Conservation (phyloP, 2,888 invertebrate species). For the Xanthorhoe designata region DNA sequence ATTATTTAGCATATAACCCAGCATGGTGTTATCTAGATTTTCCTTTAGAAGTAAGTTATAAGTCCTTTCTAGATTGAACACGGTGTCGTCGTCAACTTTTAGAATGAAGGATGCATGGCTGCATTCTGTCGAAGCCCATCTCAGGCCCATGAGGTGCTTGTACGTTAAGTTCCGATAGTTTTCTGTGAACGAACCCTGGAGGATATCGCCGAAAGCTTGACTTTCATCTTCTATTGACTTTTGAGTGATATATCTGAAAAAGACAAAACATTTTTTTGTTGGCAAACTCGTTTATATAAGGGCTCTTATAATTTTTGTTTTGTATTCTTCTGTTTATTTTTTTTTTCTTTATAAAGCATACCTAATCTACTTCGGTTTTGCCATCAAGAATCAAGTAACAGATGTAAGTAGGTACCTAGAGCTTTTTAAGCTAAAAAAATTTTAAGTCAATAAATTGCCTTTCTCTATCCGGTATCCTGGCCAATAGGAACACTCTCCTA, state of each 20-base stretch:
- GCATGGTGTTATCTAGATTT: slow-evolving; percentile 64
- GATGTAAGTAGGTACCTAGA: no score
- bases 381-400: no score
- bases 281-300: neutral
- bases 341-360: no score
- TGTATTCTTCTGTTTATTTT: no score
- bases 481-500: slow-evolving; percentile 89
- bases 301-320: no score
- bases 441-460: slow-evolving; percentile 53
- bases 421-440: no score
- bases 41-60: slow-evolving; percentile 53
- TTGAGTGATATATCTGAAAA: slow-evolving; percentile 79
- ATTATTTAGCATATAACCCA: slow-evolving; percentile 88
- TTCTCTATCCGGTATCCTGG: slow-evolving; percentile 82
- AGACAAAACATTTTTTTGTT: neutral
- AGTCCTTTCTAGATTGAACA: slow-evolving; percentile 87
- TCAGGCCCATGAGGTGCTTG: slow-evolving; percentile 93
- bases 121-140: slow-evolving; percentile 90
- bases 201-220: slow-evolving; percentile 87
- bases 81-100: slow-evolving; percentile 94
- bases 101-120: slow-evolving; percentile 86
- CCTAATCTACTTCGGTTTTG: no score
- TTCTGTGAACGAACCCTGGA: slow-evolving; percentile 92
- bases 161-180: slow-evolving; percentile 92
- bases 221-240: slow-evolving; percentile 87